Base-by-base conservation (phyloP, 2,113 vertebrate species). In the zebrafish (Danio rerio) region DNA sequence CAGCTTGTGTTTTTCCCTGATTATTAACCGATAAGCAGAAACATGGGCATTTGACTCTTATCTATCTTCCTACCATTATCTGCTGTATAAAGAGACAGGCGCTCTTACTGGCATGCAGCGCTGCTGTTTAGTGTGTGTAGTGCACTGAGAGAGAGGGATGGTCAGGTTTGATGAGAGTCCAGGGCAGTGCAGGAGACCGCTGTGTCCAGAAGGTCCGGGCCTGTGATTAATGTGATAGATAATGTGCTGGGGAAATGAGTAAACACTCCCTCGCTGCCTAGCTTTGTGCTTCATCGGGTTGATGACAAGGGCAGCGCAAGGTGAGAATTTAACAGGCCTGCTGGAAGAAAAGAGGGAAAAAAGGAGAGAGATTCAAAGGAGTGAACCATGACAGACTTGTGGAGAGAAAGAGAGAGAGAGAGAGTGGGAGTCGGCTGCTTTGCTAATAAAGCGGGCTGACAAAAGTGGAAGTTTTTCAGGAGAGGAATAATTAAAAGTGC, bases 191-290 rank as follows among this genome's bases (percentile, higher is more conserved):
- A 97, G 96, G 96, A 96, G 94, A 95, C 94, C 63, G 85, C 94
- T 65, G 96, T 98, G 96, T 98, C 97, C 96, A 95, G 93, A 98
- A 97, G 93, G 99, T 97, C 95, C 95, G 95, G 95, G 93, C 95
- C 94, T 93, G 95, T 99, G 97, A 98, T 98, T 99, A 99, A 99
- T 99, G 97, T 96, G 96, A 96, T 95, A 97, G 97, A 97, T 99
- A 99, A 99, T 99, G 97, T 97, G 97, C 96, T 98, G 96, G 96
- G 97, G 97, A 99, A 99, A 98, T 98, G 96, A 98, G 96, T 98
- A 99, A 99, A 99, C 97, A 99, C 96, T 98, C 97, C 96, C 95
- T 92, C 96, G 95, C 96, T 98, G 96, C 95, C 95, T 95, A 83
- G 96, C 96, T 99, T 97, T 98, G 97, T 97, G 97, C 97, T 97